Evolutionary conservation across 1,140 invertebrate genomes (phyloP), one percentile per base, ranked within the genome.

Genomic region (Mactra quadrangularis): DNA sequence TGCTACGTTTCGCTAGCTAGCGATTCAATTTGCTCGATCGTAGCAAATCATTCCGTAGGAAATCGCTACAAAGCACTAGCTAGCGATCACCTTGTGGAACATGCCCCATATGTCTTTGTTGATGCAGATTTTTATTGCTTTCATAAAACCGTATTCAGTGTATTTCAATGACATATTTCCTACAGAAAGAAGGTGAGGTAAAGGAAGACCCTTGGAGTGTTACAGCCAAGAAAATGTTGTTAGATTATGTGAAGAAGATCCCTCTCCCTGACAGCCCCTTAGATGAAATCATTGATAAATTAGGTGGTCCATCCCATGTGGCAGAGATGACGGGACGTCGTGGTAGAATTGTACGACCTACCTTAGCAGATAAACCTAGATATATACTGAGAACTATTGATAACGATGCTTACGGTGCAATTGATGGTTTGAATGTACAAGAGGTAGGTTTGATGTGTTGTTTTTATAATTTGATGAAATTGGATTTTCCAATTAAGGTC

Each of bases 351-450:
- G 87, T 90, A 4, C 79, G 89, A 35, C 71, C 72, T 19, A 81
- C 77, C 25, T 38, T 55, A 0, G 84, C 74, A 2, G 85, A 83
- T 41, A 76, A 41, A 15, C 89, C 90, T 25, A 81, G 77, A 19
- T 91, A 91, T 83, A 89, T 91, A 79, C 77, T 84, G 31, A 64
- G 91, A 60, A 85, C 86, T 0, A 22, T 52, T 15, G 88, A 89
- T 53, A 64, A 78, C 11, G 89, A 88, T 35, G 74, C 62, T 47
- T 85, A 86, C 35, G 86, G 86, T 19, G 89, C 86, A 22, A 66
- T 91, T 27, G 88, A 88, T 19, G 90, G 90, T 85, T 83, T 92
- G 2, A 92, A 92, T 86, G 91, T 92, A 1, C 87, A 84, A 55
- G 91, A 92, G 89, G 91, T 92, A 60, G 72, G 83, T 27, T 11